A percentile compares a stretch with the other conserved stretches of the same genome.
These are phyloP conservation scores for Rapana venosa DNA, from an alignment of 2,888 invertebrate species.

Conservation along the genomic window DNA sequence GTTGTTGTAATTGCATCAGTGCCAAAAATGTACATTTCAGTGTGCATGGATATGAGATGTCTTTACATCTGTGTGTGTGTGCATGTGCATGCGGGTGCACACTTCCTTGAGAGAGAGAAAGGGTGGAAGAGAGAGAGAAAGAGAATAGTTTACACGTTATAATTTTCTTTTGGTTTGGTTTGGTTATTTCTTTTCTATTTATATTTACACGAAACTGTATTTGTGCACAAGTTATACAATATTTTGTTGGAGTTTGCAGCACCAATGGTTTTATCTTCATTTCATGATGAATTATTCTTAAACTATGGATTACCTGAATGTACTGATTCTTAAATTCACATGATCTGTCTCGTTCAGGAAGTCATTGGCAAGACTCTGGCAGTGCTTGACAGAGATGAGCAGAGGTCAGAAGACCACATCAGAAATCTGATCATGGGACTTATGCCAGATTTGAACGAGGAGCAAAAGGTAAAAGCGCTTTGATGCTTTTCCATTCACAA, in stretches of 20 bases:
- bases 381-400: not conserved
- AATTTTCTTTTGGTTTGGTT: no score
- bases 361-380: constrained; percentile 35
- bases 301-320: not conserved
- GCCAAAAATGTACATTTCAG: no score
- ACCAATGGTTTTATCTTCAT: not conserved
- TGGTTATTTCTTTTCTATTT: no score
- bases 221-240: not conserved
- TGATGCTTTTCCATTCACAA: not conserved
- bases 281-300: not conserved
- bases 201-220: not conserved
- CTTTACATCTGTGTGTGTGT: no score
- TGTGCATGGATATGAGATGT: no score
- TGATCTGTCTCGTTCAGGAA: constrained; percentile 13
- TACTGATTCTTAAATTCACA: no score
- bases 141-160: no score
- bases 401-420: not conserved
- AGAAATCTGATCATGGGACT: not conserved
- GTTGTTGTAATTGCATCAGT: no score
- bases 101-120: no score
- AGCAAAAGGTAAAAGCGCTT: constrained; percentile 2
- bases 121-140: no score
- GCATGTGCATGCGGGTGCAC: no score
- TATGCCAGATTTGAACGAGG: not conserved
- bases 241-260: not conserved